phyloP scores from a whole-genome alignment of 2,797 vertebrate species.

The Galago senegalensis region DNA sequence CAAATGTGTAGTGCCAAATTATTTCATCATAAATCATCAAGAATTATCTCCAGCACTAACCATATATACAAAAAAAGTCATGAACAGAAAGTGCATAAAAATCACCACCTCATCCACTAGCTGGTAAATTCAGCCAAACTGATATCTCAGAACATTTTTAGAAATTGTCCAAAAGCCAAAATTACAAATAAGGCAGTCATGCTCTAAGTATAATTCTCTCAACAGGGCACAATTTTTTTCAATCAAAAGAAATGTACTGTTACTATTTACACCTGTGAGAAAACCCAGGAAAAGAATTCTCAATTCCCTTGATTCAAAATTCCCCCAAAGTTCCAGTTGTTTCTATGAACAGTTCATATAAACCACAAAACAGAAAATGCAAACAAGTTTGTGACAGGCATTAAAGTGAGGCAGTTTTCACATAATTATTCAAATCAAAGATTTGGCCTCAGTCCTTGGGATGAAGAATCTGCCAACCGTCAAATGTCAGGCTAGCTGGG shows the following conservation, averaged over 20 bases:
- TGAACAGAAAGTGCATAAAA: background rate
- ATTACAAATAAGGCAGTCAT: slow-evolving; percentile 48
- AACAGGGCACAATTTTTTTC: background rate
- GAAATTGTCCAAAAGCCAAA: slow-evolving; percentile 66
- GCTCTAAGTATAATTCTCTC: slow-evolving; percentile 9
- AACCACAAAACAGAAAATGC: slow-evolving; percentile 20
- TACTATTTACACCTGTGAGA: background rate
- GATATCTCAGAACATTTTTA: background rate
- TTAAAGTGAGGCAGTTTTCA: slow-evolving; percentile 20
- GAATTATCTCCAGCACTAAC: background rate
- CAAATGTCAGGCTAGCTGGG: slow-evolving; percentile 58
- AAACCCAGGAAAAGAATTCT: slow-evolving; percentile 23
- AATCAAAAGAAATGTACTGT: slow-evolving; percentile 8
- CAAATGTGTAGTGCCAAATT: background rate
- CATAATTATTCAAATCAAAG: slow-evolving; percentile 63
- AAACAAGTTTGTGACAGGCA: background rate
- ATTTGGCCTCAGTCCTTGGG: slow-evolving; percentile 34
- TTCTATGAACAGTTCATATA: slow-evolving; percentile 34
- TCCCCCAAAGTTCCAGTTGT: background rate
- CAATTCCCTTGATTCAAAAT: slow-evolving; percentile 3
- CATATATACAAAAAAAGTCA: background rate
- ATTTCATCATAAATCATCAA: slow-evolving; percentile 24
- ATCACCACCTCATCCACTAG: background rate
- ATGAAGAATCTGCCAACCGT: slow-evolving; percentile 64
- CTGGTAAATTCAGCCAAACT: background rate